Base-by-base conservation (phyloP, 2,797 vertebrate species). In the Pangasius larnaudii region DNA sequence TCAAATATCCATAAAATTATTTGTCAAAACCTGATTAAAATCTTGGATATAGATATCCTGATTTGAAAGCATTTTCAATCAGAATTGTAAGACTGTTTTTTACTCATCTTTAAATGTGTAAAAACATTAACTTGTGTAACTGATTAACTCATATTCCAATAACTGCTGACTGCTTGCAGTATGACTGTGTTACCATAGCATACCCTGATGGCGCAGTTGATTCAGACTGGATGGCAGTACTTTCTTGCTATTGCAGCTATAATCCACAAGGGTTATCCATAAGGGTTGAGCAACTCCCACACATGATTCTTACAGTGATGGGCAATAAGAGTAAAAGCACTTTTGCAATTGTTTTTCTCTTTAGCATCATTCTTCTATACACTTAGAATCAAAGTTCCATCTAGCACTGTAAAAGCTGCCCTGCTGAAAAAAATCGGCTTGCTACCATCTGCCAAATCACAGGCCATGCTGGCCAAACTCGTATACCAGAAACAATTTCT, bases 1-100 rank as follows among this genome's bases (percentile, higher is more conserved):
- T 88, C 87, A 89, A 81, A 79, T 65, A 53, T 93, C 71, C 69
- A 65, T 91, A 91, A 85, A 86, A 86, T 72, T 90, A 61, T 72
- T 88, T 87, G 80, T 58, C 84, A 86, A 56, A 82, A 81, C 79
- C 82, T 87, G 61, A 87, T 86, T 86, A 85, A 87, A 86, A 39
- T 58, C 53, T 51, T 46, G 63, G 27, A 49, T 53, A 11, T 5
- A 79, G 63, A 16, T 79, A 53, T 49, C n/a, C 7, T 59, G 46
- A 71, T 14, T 65, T 69, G 24, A 61, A 81, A 42, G 3, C 10
- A 24, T 19, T 79, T 10, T 69, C 13, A 22, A 19, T 78, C 19
- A 9, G 19, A 24, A 51, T 84, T 6, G 1, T 56, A 14, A 0
- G 65, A 2, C 18, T n/a, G 16, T 56, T 42, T 77, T 46, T n/a